A percentile compares a stretch with the other conserved stretches of the same genome.
phyloP scores from a whole-genome alignment of 2,113 vertebrate genomes.

The Lamprotornis superbus region DNA sequence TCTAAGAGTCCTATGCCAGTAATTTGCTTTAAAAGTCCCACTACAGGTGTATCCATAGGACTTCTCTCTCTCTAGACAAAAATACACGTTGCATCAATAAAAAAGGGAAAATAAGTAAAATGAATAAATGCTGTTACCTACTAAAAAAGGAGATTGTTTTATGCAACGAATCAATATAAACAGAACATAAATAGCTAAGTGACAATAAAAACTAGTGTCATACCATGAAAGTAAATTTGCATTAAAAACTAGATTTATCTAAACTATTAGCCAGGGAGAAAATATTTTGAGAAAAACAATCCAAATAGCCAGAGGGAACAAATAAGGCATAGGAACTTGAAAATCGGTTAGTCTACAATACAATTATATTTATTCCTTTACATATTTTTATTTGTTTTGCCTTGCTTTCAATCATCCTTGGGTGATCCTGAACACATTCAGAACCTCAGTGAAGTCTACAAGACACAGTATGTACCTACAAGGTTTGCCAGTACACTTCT shows the following conservation, averaged over 20 bases:
- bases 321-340: background rate
- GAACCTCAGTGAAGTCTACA: background rate
- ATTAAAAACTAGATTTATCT: background rate
- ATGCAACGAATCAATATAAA: background rate
- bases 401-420: background rate
- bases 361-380: background rate
- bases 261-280: background rate
- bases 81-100: background rate
- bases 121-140: background rate
- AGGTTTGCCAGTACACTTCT: background rate
- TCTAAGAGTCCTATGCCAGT: background rate
- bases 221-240: background rate
- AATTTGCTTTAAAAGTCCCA: background rate
- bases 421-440: background rate
- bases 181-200: background rate
- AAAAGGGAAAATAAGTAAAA: background rate
- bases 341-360: background rate
- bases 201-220: background rate
- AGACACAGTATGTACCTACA: background rate
- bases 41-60: background rate
- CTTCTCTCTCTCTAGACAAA: background rate
- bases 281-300: background rate
- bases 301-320: background rate
- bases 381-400: background rate
- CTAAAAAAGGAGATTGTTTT: background rate